Base-by-base conservation (phyloP, 2,888 invertebrate genomes). In the Sinopyrophorus schimmeli region DNA sequence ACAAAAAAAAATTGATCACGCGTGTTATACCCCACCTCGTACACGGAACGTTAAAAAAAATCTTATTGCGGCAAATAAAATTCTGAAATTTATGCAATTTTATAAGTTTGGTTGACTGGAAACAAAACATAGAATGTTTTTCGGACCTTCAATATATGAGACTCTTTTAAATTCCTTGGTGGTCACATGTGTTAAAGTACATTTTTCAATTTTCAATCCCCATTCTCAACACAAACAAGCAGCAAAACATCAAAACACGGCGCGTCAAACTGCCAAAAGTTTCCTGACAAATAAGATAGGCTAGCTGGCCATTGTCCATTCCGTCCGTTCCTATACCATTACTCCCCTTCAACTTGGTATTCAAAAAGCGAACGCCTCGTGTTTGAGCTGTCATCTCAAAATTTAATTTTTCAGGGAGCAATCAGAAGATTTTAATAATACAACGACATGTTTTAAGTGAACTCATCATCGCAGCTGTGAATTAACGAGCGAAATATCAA, bases 231-330 rank as follows among this genome's bases (percentile, higher is more conserved):
- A 42, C 44, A 49, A 47, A 50, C 47, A 49, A 53, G 42, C 44
- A 55, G 40, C 51, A 47, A 65, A 62, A 62, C 60, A 62, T 55
- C 59, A 62, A 62, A 65, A 61, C 58, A 56, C 34, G 54, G 48
- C 58, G 64, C 67, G 70, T 70, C 71, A 70, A 71, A 65, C 69
- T 70, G 71, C 68, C 71, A 71, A 70, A 66, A 70, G 67, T 70
- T 70, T 68, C 61, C 67, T 64, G 68, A 68, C 66, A 67, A 67
- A 67, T 67, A 67, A 68, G 68, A 66, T 64, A 64, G 61, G 64
- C 61, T 47, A 34, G 34, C 56, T 43, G 60, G 49, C 65, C 66
- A 67, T 67, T 66, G 67, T 65, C 66, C 66, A 61, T 59, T 60
- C 63, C 53, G 49, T 40, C 31, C 48, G 47, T 48, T 51, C 49